Conservation (phyloP, 2,888 invertebrate genomes). For the Cryptops parisi region DNA sequence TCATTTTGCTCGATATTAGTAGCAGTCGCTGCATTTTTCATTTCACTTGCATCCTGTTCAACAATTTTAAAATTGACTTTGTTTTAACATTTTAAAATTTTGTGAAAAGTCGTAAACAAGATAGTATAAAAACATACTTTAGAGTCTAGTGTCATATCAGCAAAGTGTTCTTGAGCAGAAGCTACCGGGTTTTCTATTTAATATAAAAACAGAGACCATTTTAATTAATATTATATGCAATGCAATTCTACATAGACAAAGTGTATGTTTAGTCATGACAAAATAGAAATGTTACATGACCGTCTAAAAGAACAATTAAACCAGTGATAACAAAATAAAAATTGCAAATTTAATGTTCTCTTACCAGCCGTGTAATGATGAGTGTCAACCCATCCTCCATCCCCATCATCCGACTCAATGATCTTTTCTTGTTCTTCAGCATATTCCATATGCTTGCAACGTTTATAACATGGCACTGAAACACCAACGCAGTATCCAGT, state of each 20-base stretch:
- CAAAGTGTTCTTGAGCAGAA: constrained; percentile 51
- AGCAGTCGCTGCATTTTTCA: too few species aligned
- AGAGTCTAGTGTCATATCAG: constrained; percentile 77
- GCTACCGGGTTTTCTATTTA: constrained; percentile 14
- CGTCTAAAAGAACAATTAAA: too few species aligned
- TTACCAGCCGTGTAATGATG: constrained; percentile 62
- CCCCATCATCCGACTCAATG: constrained; percentile 64
- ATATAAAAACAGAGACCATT: constrained; percentile 16
- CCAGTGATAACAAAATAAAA: neutral
- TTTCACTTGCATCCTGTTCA: too few species aligned
- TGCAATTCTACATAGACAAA: too few species aligned
- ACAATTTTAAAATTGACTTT: too few species aligned
- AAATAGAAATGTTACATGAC: too few species aligned
- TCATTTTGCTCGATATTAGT: too few species aligned
- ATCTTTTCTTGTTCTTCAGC: constrained; percentile 79
- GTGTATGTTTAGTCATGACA: too few species aligned
- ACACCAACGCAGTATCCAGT: neutral
- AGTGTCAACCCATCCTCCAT: constrained; percentile 96
- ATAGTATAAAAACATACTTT: constrained; percentile 17
- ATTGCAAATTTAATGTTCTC: too few species aligned
- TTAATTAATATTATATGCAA: too few species aligned
- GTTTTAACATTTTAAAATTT: constrained; percentile 9
- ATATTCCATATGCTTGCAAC: constrained; percentile 91
- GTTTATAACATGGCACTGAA: constrained; percentile 76
- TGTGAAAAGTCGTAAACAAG: too few species aligned